Conservation (phyloP, 2,797 vertebrate species). For the Petrocephalus sullivani region DNA sequence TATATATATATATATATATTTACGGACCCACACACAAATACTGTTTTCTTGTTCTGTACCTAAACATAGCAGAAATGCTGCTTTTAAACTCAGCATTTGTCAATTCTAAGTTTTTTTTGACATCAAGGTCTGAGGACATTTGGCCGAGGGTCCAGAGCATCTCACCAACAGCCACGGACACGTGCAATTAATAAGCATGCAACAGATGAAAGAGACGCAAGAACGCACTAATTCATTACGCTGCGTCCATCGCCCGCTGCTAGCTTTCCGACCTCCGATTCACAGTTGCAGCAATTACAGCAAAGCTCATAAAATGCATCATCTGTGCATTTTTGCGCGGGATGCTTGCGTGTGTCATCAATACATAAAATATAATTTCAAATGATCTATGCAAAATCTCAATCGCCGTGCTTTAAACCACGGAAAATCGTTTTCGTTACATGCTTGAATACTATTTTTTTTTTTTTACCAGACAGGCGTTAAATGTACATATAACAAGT, state of each 20-base stretch:
- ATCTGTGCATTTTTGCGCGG: background rate
- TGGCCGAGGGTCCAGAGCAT: conserved; percentile 20
- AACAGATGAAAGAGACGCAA: conserved; percentile 32
- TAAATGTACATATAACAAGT: background rate
- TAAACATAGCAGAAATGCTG: background rate
- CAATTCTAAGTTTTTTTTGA: conserved; percentile 20
- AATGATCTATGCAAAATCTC: background rate
- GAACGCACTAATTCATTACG: conserved; percentile 13
- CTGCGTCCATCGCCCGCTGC: background rate
- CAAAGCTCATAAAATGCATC: background rate
- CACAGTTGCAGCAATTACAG: background rate
- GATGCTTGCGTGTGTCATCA: background rate
- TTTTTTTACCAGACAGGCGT: background rate
- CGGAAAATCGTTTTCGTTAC: background rate
- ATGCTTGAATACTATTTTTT: background rate
- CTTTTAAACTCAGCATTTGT: background rate
- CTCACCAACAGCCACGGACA: conserved; percentile 37
- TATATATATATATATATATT: background rate
- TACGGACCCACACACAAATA: background rate
- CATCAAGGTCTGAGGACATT: conserved; percentile 16
- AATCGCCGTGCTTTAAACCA: background rate
- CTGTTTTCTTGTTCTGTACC: background rate
- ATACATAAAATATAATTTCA: background rate
- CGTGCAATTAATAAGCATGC: conserved; percentile 37
- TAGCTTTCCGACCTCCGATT: background rate